Evolutionary conservation across 2,888 invertebrate species (phyloP).

Genomic region (Frankliniella fusca): DNA sequence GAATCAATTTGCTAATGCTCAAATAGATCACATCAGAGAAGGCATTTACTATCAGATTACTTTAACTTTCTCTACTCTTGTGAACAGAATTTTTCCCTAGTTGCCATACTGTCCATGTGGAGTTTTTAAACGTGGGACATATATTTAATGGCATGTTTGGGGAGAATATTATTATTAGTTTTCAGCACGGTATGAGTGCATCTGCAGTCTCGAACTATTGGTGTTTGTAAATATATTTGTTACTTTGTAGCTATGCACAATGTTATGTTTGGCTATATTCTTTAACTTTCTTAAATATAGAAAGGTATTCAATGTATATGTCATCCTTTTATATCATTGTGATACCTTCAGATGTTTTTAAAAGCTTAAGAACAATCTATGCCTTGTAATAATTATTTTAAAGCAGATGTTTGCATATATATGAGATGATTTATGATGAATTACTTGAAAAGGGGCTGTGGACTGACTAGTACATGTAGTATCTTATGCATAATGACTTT

Average conservation of each 20-base stretch:
- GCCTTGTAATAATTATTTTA: background rate
- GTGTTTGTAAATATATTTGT: background rate
- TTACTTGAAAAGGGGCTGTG: background rate
- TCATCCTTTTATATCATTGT: background rate
- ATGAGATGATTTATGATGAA: background rate
- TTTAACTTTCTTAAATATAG: background rate
- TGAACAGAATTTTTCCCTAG: background rate
- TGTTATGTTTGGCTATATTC: background rate
- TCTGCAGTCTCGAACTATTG: background rate
- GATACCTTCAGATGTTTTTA: background rate
- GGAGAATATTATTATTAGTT: too few relatives aligned
- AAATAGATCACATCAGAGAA: background rate
- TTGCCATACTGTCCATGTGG: background rate
- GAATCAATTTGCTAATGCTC: background rate
- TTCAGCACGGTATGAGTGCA: too few relatives aligned
- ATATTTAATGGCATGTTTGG: too few relatives aligned
- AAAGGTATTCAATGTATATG: background rate
- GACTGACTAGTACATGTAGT: background rate
- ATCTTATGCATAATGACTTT: background rate
- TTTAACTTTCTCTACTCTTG: background rate
- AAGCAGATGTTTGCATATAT: background rate
- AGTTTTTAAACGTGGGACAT: background rate
- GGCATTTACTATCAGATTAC: background rate
- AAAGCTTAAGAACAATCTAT: background rate
- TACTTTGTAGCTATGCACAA: background rate